Evolutionary conservation across 1,140 invertebrate genomes (phyloP).

Genomic region (Drosophila suzukii): DNA sequence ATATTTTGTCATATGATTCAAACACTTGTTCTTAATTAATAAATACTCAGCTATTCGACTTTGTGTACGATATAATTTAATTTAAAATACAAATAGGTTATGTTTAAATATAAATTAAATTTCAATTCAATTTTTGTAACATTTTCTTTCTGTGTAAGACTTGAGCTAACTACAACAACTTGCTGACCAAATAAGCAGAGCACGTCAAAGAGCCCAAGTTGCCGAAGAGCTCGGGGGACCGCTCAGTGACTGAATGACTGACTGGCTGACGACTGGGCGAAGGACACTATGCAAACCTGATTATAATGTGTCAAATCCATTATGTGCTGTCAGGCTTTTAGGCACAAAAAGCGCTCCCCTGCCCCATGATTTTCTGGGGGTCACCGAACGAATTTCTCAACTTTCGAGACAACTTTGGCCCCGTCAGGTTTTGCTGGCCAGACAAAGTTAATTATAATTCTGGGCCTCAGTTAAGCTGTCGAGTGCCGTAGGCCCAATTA

Average conservation of each 20-base stretch:
- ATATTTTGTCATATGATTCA: no score
- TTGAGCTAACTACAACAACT: constrained; percentile 32
- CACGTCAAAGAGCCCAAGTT: constrained; percentile 63
- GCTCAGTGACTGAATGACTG: constrained; percentile 23
- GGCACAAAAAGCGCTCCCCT: constrained; percentile 40
- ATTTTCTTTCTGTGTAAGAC: constrained; percentile 4
- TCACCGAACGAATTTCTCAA: constrained; percentile 46
- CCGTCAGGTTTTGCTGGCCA: constrained; percentile 9
- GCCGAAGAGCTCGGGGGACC: constrained; percentile 22
- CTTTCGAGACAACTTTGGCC: constrained; percentile 55
- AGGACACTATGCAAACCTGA: constrained; percentile 74
- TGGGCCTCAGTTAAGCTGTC: constrained; percentile 41
- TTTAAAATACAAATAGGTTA: no score
- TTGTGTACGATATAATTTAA: no score
- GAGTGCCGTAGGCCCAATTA: constrained; percentile 56
- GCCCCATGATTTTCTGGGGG: constrained; percentile 19
- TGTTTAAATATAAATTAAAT: no score
- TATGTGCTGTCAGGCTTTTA: constrained; percentile 77
- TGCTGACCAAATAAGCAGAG: constrained; percentile 66
- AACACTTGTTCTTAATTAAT: no score
- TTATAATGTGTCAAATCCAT: constrained; percentile 84
- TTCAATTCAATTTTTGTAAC: background rate
- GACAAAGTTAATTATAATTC: constrained; percentile 78
- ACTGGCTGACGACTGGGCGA: constrained; percentile 32
- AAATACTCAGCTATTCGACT: no score